Percentiles rank a stretch among this genome's conserved stretches.
Conservation (phyloP, 2,797 vertebrate species). For the Pagetopsis macropterus region DNA sequence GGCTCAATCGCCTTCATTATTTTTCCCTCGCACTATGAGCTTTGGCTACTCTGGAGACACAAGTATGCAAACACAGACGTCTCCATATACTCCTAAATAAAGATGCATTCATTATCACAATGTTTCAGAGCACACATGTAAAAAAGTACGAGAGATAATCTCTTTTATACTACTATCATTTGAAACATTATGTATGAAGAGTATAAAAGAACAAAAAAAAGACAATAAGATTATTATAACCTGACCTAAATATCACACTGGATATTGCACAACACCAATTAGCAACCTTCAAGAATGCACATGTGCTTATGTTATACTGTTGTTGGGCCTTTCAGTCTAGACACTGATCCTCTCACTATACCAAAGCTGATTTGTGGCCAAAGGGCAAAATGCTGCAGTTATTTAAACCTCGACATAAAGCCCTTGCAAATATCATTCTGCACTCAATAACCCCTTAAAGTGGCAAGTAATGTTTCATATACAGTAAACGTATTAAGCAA, state of each 20-base stretch:
- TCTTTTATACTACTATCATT: not conserved
- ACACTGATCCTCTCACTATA: conserved; percentile 62
- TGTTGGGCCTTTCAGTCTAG: conserved; percentile 52
- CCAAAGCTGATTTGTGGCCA: conserved; percentile 69
- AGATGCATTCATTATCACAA: conserved; percentile 25
- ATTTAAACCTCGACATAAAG: conserved; percentile 43
- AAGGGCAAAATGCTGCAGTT: conserved; percentile 56
- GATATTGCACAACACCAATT: conserved; percentile 18
- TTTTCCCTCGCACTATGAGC: conserved; percentile 52
- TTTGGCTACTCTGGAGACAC: conserved; percentile 64
- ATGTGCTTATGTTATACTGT: conserved; percentile 30
- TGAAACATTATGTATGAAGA: conserved; percentile 20
- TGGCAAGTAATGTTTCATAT: conserved; percentile 11
- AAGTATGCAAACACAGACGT: conserved; percentile 61
- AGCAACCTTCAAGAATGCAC: conserved; percentile 33
- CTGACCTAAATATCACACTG: conserved; percentile 18
- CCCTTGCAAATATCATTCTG: conserved; percentile 39
- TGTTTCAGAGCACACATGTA: conserved; percentile 17
- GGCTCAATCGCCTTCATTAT: conserved; percentile 69
- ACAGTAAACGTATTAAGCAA: conserved; percentile 6
- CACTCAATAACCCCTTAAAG: conserved; percentile 46
- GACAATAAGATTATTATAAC: conserved; percentile 31
- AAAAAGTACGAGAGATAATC: not conserved
- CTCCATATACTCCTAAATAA: conserved; percentile 37
- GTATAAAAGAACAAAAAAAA: conserved; percentile 9